Percentiles rank a stretch among this genome's conserved stretches.
Evolutionary conservation across 2,113 vertebrate species (phyloP).

Genomic region (Panurus biarmicus): DNA sequence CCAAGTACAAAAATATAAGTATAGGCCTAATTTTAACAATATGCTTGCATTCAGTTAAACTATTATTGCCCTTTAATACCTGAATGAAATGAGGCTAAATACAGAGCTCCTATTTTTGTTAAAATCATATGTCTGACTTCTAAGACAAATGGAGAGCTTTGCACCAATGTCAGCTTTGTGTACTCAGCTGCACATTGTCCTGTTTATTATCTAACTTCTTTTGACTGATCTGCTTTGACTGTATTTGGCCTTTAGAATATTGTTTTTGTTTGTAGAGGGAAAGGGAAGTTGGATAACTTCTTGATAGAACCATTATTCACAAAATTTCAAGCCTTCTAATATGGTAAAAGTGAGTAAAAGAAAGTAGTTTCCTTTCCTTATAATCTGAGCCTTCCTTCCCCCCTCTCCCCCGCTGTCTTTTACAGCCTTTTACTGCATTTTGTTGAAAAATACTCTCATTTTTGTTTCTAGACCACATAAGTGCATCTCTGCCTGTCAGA

Average conservation of each 20-base stretch:
- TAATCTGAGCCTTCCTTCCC: neutral
- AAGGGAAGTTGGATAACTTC: neutral
- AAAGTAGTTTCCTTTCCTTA: neutral
- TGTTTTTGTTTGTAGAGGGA: neutral
- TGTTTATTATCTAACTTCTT: neutral
- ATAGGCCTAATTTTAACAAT: neutral
- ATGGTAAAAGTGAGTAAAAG: neutral
- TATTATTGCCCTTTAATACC: neutral
- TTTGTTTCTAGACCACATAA: neutral
- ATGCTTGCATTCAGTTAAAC: neutral
- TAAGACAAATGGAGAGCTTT: neutral
- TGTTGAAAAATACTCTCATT: neutral
- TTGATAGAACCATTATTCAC: neutral
- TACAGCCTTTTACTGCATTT: neutral
- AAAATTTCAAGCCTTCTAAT: neutral
- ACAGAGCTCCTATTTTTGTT: neutral
- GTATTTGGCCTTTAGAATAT: neutral
- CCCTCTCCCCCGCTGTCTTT: rapidly evolving
- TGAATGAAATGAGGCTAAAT: neutral
- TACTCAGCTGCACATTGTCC: neutral
- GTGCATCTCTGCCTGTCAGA: neutral
- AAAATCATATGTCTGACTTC: neutral
- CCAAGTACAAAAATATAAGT: neutral
- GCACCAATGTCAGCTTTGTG: neutral
- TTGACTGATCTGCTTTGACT: neutral